Evolutionary conservation across 2,113 vertebrate genomes (phyloP).

Genomic region (Anarhynchus alexandrinus): DNA sequence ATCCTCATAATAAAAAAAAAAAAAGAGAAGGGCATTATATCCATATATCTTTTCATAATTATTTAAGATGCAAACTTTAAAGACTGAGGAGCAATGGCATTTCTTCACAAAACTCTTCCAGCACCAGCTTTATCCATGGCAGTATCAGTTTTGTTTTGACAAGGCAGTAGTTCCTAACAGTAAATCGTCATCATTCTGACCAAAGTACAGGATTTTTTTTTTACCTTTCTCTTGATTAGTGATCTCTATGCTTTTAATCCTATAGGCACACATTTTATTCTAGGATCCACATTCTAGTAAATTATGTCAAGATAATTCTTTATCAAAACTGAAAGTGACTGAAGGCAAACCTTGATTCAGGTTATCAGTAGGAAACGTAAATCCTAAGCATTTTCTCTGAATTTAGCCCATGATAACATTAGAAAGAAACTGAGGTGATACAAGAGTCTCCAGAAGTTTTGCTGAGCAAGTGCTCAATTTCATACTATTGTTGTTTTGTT

Average conservation of each 20-base stretch:
- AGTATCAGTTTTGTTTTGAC: background rate
- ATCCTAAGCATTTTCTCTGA: background rate
- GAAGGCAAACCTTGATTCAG: background rate
- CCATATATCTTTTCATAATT: background rate
- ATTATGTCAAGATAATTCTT: background rate
- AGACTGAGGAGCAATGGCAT: background rate
- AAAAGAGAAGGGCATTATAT: background rate
- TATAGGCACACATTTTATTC: background rate
- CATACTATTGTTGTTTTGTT: background rate
- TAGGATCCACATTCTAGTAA: background rate
- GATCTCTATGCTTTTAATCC: background rate
- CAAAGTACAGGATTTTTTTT: background rate
- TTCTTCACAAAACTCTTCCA: background rate
- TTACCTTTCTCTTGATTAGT: background rate
- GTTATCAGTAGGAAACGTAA: background rate
- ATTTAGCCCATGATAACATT: background rate
- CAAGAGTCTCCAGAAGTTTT: background rate
- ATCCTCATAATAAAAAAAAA: background rate
- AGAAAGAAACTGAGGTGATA: background rate
- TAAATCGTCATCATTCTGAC: background rate
- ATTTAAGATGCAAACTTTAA: background rate
- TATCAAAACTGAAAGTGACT: background rate
- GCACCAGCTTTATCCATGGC: background rate
- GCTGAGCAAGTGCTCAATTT: background rate
- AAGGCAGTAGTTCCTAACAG: background rate